Base-by-base conservation (phyloP, 2,888 invertebrate genomes). In the Heliconius charithonia region DNA sequence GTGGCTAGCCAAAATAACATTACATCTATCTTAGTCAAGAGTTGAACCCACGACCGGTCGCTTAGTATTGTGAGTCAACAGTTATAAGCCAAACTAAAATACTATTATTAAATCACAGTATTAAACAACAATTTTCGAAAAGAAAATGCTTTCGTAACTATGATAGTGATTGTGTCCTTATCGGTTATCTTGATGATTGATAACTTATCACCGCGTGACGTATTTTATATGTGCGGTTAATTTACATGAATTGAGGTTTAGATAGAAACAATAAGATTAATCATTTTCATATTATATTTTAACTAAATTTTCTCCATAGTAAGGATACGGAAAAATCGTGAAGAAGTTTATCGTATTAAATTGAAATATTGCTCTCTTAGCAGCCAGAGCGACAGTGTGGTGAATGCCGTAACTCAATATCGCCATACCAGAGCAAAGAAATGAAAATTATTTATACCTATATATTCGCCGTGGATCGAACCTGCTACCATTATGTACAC, bases 121-220 rank as follows among this genome's bases (percentile, higher is more conserved):
- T 45, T 69, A 45, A 45, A 27, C 41, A 69, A 45, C 45, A 25
- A 27, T 25, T 69, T 69, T 16, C 4, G 45, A 69, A 69, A 69
- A 69, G 45, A 10, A 67, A 45, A 19, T 16, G 25, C 25, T 72
- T 72, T 72, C 56, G 32, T 72, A 59, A 72, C 72, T 72, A 73
- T 65, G 62, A 75, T 74, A 75, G 22, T 22, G 37, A 32, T 25
- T 2, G 19, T 37, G 56, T 0, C 71, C 16, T 72, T 72, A 72
- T 72, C 72, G 29, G 12, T 71, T 71, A 59, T 72, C 71, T 72
- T 56, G 71, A 71, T 72, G n/a, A 56, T 3, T 59, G 72, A 72
- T 72, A 72, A 16, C 13, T 59, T 72, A 72, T 72, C 72, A 19
- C 16, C 29, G 37, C n/a, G 37, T 59, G 59, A 72, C 72, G 72